Percentiles rank a stretch among this genome's conserved stretches.
Evolutionary conservation across 1,140 invertebrate species (phyloP).

Genomic region (Habropoda laboriosa): DNA sequence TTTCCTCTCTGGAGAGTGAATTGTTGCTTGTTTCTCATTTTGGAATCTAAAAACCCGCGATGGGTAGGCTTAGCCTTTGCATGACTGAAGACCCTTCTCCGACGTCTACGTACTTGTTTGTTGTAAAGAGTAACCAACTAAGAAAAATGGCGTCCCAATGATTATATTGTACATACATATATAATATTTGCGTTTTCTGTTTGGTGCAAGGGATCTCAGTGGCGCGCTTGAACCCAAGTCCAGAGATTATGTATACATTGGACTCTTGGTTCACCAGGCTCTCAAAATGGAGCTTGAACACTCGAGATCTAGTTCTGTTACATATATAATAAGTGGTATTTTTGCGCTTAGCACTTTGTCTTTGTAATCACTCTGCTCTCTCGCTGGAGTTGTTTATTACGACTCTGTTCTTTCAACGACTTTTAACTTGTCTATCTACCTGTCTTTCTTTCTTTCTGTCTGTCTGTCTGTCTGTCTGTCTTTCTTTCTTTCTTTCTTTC

Average conservation of each 20-base stretch:
- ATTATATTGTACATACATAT: background rate
- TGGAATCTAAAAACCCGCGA: background rate
- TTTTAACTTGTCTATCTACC: background rate
- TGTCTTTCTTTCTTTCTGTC: too few relatives aligned
- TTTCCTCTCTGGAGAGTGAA: background rate
- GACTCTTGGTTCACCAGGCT: background rate
- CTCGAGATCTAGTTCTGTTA: background rate
- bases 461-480: constrained; percentile 1
- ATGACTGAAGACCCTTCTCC: constrained; percentile 44
- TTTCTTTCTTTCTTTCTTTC: constrained; percentile 23
- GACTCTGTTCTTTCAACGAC: constrained; percentile 7
- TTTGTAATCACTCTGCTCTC: constrained; percentile 36
- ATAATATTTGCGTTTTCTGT: constrained; percentile 16
- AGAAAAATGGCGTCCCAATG: constrained; percentile 3
- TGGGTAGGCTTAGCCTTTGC: constrained; percentile 30
- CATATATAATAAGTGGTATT: constrained; percentile 23
- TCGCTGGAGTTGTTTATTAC: constrained; percentile 32
- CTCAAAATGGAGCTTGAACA: background rate
- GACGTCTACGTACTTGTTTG: constrained; percentile 66
- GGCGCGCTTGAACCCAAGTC: constrained; percentile 19
- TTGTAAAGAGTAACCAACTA: constrained; percentile 18
- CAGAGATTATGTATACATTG: too few relatives aligned
- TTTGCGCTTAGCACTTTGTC: constrained; percentile 41
- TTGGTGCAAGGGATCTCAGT: constrained; percentile 28
- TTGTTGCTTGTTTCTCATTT: background rate